Evolutionary conservation across 2,113 vertebrate genomes (phyloP), one percentile per base, ranked within the genome.

Genomic region (Colaptes auratus): DNA sequence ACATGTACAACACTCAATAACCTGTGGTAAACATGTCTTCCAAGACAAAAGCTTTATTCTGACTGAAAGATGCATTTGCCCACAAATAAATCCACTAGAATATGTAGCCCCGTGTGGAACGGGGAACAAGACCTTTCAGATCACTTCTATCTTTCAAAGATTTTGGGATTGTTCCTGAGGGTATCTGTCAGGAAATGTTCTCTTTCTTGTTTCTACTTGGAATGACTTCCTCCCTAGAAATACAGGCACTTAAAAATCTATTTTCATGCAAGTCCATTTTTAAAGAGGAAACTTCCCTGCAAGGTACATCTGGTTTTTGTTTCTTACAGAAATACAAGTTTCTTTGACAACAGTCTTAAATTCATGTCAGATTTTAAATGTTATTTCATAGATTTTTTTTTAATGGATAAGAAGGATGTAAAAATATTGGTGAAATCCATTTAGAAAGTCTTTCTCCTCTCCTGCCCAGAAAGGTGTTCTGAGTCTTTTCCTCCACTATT

Each of bases 1-100:
- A 6, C 52, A 90, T 44, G 48, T 88, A 39, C 53, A 80, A 48
- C 65, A 83, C 48, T 60, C 76, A 93, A 83, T 90, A 90, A 84
- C 78, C 83, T 87, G 74, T 92, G 64, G 64, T 92, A 93, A 96
- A 91, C 61, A 81, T 64, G 86, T 89, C 86, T 83, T 58, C 70
- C 21, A 31, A 91, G 80, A 93, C 44, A 82, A 92, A 96, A 75
- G 36, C 35, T 44, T 86, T 53, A n/a, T 60, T 92, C 61, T 75
- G 48, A 3, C 53, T 64, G 91, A 90, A 82, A 70, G 86, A 52
- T 3, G 0, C 48, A 31, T 81, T 95, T 93, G 27, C 28, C 61
- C 3, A 3, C 31, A 84, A 56, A 95, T 77, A 96, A 96, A 91
- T 91, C 79, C 31, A 0, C 55, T 24, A 20, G 39, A 79, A 61